Evolutionary conservation across 2,797 vertebrate species (phyloP), one percentile per base, ranked within the genome.

Genomic region (Semotilus atromaculatus): DNA sequence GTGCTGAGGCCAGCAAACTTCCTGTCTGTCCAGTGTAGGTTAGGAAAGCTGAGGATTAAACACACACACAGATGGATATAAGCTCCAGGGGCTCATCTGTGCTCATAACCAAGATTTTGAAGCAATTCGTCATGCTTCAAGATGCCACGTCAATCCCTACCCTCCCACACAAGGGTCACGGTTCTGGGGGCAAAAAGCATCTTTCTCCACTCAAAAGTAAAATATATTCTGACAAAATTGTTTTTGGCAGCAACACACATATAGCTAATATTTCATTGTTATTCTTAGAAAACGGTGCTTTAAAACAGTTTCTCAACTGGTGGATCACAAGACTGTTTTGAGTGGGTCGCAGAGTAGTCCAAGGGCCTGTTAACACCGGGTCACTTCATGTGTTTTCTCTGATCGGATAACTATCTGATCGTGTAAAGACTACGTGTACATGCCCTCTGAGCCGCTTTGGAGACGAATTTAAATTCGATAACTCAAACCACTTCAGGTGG

Each of bases 1-100:
- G 75, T 87, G 80, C 80, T 86, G 88, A 88, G 79, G 68, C 72
- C 72, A 86, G 88, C 86, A 81, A 55, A 80, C 81, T 81, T 38
- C 43, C 21, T 72, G 81, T 83, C 80, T 75, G 83, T 66, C 72
- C 48, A 36, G 82, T 85, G 80, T 62, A 58, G 70, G 45, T 82
- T 83, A 62, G 68, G 77, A 85, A 78, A 51, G 79, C 85, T 62
- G 77, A 66, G 60, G 75, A 85, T 72, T 78, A 85, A 67, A 74
- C 60, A 31, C 19, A 67, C 31, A 82, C 80, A 55, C 55, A 75
- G 11, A 60, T 55, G 82, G 34, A 29, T 66, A 21, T 83, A 83
- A 83, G 73, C 82, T 83, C 60, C 60, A 67, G 72, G 73, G 81
- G 48, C n/a, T 45, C 68, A 86, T 85, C 75, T 85, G 83, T 74